phyloP scores from a whole-genome alignment of 2,888 invertebrate species.

The Diplolepis rosae region DNA sequence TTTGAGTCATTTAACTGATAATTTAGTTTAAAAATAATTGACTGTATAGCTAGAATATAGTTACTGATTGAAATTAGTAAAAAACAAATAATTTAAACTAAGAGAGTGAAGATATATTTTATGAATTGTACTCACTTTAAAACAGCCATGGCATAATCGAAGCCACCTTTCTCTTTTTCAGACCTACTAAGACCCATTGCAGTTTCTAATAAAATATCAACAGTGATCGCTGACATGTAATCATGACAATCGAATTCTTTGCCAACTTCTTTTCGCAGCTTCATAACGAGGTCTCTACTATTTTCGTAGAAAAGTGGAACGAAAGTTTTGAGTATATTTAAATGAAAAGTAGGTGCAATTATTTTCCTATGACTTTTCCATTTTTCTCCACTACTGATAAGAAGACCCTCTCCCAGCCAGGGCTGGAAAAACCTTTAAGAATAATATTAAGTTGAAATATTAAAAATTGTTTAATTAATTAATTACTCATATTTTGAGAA shows the following conservation, averaged over 20 bases:
- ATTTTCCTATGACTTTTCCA: slow-evolving; percentile 76
- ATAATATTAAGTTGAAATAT: not conserved
- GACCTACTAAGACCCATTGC: slow-evolving; percentile 76
- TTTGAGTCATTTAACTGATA: too few relatives aligned
- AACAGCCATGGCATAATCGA: slow-evolving; percentile 76
- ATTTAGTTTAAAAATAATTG: too few relatives aligned
- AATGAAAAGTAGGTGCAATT: slow-evolving; percentile 76
- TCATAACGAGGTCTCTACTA: slow-evolving; percentile 70
- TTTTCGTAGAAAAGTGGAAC: slow-evolving; percentile 75
- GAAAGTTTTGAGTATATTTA: slow-evolving; percentile 75
- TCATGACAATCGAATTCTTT: slow-evolving; percentile 75
- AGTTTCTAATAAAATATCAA: slow-evolving; percentile 76
- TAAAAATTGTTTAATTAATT: too few relatives aligned
- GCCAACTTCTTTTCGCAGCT: slow-evolving; percentile 70
- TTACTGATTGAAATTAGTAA: not conserved
- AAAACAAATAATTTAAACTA: not conserved
- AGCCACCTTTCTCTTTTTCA: slow-evolving; percentile 74
- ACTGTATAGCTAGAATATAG: too few relatives aligned
- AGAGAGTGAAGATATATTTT: not conserved
- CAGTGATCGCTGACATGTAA: slow-evolving; percentile 75
- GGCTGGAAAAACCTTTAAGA: slow-evolving; percentile 67
- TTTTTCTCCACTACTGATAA: slow-evolving; percentile 73
- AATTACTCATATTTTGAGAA: too few relatives aligned
- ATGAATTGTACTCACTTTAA: slow-evolving; percentile 77
- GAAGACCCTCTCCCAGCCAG: slow-evolving; percentile 71